These are phyloP conservation scores for Gopherus evgoodei DNA, from an alignment of 2,113 vertebrate genomes.

Conservation along the genomic window DNA sequence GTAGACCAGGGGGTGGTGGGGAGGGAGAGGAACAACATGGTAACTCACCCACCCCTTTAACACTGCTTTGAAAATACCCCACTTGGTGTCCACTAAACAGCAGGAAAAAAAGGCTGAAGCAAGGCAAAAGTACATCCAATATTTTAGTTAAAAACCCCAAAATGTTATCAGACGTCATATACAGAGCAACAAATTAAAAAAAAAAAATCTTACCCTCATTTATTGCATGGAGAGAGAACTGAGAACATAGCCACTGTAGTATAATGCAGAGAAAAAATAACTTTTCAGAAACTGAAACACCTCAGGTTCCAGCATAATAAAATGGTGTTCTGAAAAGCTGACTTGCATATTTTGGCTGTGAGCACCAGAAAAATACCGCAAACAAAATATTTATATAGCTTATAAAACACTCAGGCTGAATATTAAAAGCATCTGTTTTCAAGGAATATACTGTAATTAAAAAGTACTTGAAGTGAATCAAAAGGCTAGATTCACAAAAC, in stretches of 20 bases:
- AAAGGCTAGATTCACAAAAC: slow-evolving; percentile 70
- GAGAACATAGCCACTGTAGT: not conserved
- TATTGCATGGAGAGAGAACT: slow-evolving; percentile 1
- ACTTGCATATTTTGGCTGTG: slow-evolving; percentile 67
- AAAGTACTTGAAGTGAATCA: slow-evolving; percentile 74
- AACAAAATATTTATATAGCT: slow-evolving; percentile 79
- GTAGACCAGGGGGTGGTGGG: not conserved
- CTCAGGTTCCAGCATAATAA: slow-evolving; percentile 56
- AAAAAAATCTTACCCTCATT: not conserved
- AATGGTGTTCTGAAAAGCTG: slow-evolving; percentile 68
- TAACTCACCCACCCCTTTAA: not conserved
- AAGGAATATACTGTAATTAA: slow-evolving; percentile 76
- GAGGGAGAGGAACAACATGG: not conserved
- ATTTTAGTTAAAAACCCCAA: not conserved
- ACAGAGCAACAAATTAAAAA: not conserved
- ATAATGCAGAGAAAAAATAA: slow-evolving; percentile 4
- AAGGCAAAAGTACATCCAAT: not conserved
- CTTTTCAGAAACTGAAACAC: slow-evolving; percentile 37
- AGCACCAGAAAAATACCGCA: slow-evolving; percentile 73
- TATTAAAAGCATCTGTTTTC: slow-evolving; percentile 80
- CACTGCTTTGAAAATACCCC: slow-evolving; percentile 8
- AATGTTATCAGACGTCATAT: not conserved
- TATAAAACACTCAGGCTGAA: slow-evolving; percentile 73
- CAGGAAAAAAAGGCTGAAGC: not conserved
- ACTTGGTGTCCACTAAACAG: not conserved